Base-by-base conservation (phyloP, 2,113 vertebrate genomes). In the Raja brachyura region DNA sequence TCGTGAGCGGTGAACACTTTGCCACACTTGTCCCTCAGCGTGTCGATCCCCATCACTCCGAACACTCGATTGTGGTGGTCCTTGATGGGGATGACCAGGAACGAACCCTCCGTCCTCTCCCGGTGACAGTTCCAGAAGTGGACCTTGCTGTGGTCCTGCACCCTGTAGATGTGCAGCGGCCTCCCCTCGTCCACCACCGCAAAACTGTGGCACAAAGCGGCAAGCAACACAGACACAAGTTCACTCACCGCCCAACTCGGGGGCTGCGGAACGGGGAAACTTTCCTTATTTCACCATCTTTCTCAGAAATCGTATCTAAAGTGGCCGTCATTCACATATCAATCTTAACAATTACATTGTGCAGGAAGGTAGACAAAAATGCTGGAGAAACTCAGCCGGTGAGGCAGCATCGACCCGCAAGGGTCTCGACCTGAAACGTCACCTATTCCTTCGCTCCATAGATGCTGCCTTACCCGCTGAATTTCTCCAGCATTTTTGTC, bases 41-140 rank as follows among this genome's bases (percentile, higher is more conserved):
- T 97, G 85, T 97, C 97, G 92, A 97, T 59, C 93, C 95, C 96
- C 59, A 97, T 77, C 93, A 97, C 94, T 31, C 97, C 97, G 94
- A 97, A 97, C 83, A 94, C 94, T 93, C 94, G 96, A 94, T 96
- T 95, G 28, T 1, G 13, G 90, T 94, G 93, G 70, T 97, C 96
- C 0, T 96, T 95, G 77, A 97, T 93, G 5, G 97, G 97, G 78
- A 97, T 93, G 2, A 96, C 96, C 94, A 97, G 93, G 75, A 97
- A 77, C 0, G 97, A 97, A 1, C 97, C 97, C 39, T 93, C 95
- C 56, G n/a, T 93, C 39, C 96, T 94, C 11, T 93, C 63, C 0
- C 93, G 93, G 0, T 95, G 88, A 0, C 73, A 3, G 59, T 97
- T 96, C 97, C 96, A 97, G 93, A 97, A 97, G 77, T 96, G 96